These are phyloP conservation scores for Mycteria americana DNA, from an alignment of 2,797 vertebrate genomes.

Conservation along the genomic window DNA sequence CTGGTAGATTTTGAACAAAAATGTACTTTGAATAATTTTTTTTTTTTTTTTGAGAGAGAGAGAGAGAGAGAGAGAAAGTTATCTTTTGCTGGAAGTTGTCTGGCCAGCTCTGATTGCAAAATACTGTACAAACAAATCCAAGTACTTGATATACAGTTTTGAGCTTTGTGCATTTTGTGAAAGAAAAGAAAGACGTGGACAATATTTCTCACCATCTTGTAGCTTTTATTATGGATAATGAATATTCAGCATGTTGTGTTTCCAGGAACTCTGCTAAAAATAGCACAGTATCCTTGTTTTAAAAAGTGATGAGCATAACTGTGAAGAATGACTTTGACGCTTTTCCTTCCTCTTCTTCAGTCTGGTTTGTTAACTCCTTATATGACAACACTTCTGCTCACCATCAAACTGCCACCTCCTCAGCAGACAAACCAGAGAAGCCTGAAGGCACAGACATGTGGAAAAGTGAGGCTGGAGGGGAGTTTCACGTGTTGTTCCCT, in stretches of 20 bases:
- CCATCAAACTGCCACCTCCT: not conserved
- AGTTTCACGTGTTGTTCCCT: not conserved
- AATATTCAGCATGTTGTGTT: conserved; percentile 23
- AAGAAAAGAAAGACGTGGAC: not conserved
- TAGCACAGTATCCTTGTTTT: not conserved
- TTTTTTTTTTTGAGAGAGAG: no score
- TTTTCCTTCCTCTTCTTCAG: conserved; percentile 37
- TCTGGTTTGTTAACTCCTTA: conserved; percentile 1
- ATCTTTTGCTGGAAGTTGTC: not conserved
- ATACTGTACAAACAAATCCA: not conserved
- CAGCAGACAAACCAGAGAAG: not conserved
- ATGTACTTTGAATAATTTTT: not conserved
- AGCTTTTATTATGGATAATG: not conserved
- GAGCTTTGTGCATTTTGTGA: not conserved
- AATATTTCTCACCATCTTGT: not conserved
- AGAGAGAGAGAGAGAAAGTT: not conserved
- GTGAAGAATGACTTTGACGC: not conserved
- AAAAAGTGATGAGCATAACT: conserved; percentile 17
- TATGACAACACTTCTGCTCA: not conserved
- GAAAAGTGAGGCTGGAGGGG: not conserved
- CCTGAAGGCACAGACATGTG: not conserved
- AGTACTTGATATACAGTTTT: not conserved
- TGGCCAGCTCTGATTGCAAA: not conserved
- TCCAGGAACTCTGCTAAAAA: conserved; percentile 42
- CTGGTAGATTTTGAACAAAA: not conserved